These are phyloP conservation scores for Spondyliosoma cantharus DNA, from an alignment of 2,797 vertebrate species.

Conservation along the genomic window DNA sequence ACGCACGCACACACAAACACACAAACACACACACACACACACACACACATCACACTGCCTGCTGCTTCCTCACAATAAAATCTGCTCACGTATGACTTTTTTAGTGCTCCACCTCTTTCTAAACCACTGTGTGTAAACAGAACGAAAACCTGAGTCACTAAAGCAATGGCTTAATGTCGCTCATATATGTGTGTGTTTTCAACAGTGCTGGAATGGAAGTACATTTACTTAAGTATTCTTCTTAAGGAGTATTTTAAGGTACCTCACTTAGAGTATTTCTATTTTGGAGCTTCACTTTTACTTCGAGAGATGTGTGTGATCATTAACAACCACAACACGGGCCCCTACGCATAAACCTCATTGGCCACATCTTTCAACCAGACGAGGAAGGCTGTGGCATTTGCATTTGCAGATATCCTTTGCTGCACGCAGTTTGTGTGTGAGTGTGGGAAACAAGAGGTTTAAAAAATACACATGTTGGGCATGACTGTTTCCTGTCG, in stretches of 20 bases:
- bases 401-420: conserved; percentile 24
- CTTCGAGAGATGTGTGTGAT: background rate
- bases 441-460: conserved; percentile 1
- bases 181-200: conserved; percentile 2
- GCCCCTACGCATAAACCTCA: conserved; percentile 27
- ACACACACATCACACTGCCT: background rate
- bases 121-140: conserved; percentile 8
- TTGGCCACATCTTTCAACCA: conserved; percentile 22
- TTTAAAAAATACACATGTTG: background rate
- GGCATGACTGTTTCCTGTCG: background rate
- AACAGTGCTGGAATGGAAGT: background rate
- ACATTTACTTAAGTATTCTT: too few species aligned
- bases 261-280: too few species aligned
- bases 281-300: too few species aligned
- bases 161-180: background rate
- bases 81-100: background rate
- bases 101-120: background rate
- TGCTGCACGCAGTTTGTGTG: background rate
- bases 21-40: background rate
- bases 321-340: conserved; percentile 7
- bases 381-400: conserved; percentile 4
- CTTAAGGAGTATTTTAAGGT: too few species aligned
- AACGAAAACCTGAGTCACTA: conserved; percentile 19
- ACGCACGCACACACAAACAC: too few species aligned
- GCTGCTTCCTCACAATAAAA: background rate